Base-by-base conservation (phyloP, 1,140 invertebrate species). In the Pseudachorutes palmiensis region DNA sequence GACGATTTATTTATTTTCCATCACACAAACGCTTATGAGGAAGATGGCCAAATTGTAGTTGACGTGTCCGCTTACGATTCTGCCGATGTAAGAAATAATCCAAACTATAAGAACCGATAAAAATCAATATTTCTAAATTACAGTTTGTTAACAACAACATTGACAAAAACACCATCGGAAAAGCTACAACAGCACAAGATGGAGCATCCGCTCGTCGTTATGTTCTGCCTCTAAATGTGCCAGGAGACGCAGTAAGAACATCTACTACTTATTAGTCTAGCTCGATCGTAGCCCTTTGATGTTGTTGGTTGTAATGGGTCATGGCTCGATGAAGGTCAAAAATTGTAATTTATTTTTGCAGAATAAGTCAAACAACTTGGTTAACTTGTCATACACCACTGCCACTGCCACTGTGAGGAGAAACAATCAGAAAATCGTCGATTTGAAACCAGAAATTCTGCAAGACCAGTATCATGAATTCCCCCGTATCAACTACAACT, bases 1-100 rank as follows among this genome's bases (percentile, higher is more conserved):
- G 72, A 78, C 2, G 68, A 80, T 1, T 79, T 82, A 65, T 83
- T 84, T 72, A 75, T 76, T 45, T 82, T 83, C 74, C 83, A 84
- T 74, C 78, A 79, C 58, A 77, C 81, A 31, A 84, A 84, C 72
- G 75, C 80, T 9, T 84, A 79, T 71, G 83, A 84, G 75, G 77
- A 80, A 19, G 76, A 82, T 62, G 79, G 75, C 49, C 76, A 80
- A 45, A 70, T 76, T 5, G 36, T 72, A 26, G 51, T 73, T 16
- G 74, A 75, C 45, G 62, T 75, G 5, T 62, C 70, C 26, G 73
- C 51, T 33, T 73, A 74, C 32, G 36, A 45, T 45, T 45, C 36
- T 45, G 36, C 9, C 19, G 36, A 45, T 19, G 36, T 45, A 45
- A 12, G 36, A n/a, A 12, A 19, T 19, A 45, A 45, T 12, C 36